phyloP scores from a whole-genome alignment of 53 echinoderm and acorn worm species.

The Astropecten irregularis region DNA sequence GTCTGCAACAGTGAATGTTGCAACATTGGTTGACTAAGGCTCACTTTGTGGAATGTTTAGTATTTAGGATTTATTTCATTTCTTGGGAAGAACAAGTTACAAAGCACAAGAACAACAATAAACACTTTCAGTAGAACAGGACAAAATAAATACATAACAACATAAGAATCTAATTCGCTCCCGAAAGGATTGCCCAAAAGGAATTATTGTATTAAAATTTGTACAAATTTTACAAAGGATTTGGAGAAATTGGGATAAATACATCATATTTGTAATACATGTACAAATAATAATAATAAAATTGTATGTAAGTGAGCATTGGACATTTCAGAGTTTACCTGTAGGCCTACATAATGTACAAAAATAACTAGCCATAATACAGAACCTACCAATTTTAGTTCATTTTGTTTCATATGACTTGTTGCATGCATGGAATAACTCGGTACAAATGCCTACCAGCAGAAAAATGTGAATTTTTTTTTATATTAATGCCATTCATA shows the following conservation, averaged over 20 bases:
- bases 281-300: neutral
- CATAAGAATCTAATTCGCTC: too few species aligned
- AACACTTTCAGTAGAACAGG: too few species aligned
- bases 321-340: neutral
- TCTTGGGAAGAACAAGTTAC: too few species aligned
- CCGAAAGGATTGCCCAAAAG: too few species aligned
- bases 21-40: too few species aligned
- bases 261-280: neutral
- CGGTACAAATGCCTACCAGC: neutral
- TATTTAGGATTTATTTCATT: too few species aligned
- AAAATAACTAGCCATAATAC: neutral
- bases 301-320: neutral
- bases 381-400: neutral
- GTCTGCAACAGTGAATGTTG: too few species aligned
- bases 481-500: neutral
- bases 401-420: neutral
- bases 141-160: too few species aligned
- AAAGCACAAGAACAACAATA: too few species aligned
- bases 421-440: neutral
- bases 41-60: too few species aligned
- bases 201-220: too few species aligned
- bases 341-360: neutral
- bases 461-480: neutral
- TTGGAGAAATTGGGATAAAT: neutral
- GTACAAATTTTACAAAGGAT: too few species aligned